Conservation (phyloP, 2,888 invertebrate genomes). For the Polydrusus pterygomalis region DNA sequence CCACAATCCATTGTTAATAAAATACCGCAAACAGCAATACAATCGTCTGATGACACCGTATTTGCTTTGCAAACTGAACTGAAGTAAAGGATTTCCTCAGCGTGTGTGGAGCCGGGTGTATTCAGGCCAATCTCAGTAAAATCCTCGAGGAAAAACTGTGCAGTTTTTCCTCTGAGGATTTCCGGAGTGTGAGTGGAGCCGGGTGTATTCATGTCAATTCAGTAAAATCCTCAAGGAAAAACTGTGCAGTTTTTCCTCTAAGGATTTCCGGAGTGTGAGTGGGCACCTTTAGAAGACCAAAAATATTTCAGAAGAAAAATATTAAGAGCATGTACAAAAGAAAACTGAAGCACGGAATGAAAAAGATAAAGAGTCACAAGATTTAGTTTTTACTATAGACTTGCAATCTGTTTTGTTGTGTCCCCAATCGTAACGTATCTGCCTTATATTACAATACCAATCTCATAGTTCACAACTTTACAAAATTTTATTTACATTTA, state of each 20-base stretch:
- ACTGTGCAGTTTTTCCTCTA: too few relatives aligned
- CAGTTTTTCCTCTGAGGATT: too few relatives aligned
- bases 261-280: too few relatives aligned
- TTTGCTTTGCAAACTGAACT: background rate
- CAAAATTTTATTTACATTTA: background rate
- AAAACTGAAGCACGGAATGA: slow-evolving; percentile 15
- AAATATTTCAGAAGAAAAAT: slow-evolving; percentile 17
- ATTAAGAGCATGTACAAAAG: slow-evolving; percentile 25
- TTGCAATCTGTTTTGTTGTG: slow-evolving; percentile 22
- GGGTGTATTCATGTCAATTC: too few relatives aligned
- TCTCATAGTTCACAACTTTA: slow-evolving; percentile 20
- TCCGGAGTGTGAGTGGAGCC: too few relatives aligned
- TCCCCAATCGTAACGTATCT: slow-evolving; percentile 24
- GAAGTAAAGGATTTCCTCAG: too few relatives aligned
- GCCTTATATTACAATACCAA: slow-evolving; percentile 16
- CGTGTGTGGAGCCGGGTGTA: too few relatives aligned
- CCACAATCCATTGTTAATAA: background rate
- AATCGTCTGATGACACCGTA: background rate
- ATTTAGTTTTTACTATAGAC: slow-evolving; percentile 26
- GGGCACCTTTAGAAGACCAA: background rate
- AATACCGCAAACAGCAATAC: background rate
- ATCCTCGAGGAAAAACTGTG: too few relatives aligned
- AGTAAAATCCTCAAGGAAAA: too few relatives aligned
- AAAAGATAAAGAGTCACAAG: slow-evolving; percentile 13
- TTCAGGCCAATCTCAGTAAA: too few relatives aligned